phyloP scores from a whole-genome alignment of 2,113 vertebrate species.

The Sminthopsis crassicaudata region DNA sequence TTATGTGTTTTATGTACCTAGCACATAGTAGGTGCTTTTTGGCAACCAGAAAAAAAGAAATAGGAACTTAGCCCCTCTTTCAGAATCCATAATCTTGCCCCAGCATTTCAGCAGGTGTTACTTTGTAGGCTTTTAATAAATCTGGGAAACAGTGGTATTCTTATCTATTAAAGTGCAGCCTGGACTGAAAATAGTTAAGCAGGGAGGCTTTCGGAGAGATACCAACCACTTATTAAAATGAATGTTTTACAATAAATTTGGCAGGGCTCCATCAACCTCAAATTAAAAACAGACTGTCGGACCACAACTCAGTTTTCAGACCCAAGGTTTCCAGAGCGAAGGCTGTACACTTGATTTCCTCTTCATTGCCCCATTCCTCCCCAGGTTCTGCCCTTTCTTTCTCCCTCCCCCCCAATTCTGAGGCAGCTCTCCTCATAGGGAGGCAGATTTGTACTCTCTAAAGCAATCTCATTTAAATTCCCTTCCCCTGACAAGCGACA shows the following conservation, averaged over 20 bases:
- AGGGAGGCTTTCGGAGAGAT: constrained; percentile 42
- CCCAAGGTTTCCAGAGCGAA: constrained; percentile 17
- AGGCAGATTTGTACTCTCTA: neutral
- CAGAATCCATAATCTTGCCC: neutral
- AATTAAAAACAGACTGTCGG: constrained; percentile 80
- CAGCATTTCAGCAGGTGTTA: neutral
- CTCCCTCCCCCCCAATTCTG: neutral
- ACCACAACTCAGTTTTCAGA: constrained; percentile 51
- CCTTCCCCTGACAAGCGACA: neutral
- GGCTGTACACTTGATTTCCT: constrained; percentile 27
- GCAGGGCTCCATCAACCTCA: constrained; percentile 78
- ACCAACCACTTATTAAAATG: constrained; percentile 80
- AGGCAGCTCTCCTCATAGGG: neutral
- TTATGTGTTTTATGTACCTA: neutral
- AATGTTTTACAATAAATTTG: constrained; percentile 80
- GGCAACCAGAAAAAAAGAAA: neutral
- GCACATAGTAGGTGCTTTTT: neutral
- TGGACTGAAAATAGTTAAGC: constrained; percentile 74
- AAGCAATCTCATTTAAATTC: constrained; percentile 4
- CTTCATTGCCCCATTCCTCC: accelerated
- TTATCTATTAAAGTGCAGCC: neutral
- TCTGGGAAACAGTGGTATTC: neutral
- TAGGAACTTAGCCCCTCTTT: neutral
- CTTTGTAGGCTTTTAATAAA: neutral
- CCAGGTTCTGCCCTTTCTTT: neutral